Base-by-base conservation (phyloP, 1,140 invertebrate species). In the Drosophila pallidifrons region DNA sequence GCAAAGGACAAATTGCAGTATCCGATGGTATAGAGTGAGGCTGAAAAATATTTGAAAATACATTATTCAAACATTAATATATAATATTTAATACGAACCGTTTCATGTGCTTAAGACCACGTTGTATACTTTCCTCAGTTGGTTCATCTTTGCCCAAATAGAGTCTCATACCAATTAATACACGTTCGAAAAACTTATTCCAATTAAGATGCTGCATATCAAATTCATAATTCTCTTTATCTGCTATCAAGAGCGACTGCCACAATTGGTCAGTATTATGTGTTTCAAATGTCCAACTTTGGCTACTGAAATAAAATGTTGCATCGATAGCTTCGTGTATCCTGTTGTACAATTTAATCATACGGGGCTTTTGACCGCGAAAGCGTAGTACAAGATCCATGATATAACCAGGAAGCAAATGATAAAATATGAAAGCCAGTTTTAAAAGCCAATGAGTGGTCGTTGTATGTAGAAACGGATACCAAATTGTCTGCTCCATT, bases 121-220 rank as follows among this genome's bases (percentile, higher is more conserved):
- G 13, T 2, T 95, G 93, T 20, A 96, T 77, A 1, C 95, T 95
- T 52, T 86, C 68, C 10, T 52, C 16, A 0, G 93, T 94, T 1
- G 95, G 81, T 60, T 95, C 94, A 51, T 97, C 96, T 58, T 96
- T 96, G 1, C 95, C 91, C 6, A 97, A 68, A 81, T 95, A 96
- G 3, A 94, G 92, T 38, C 96, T 93, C 25, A 96, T 91, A 28
- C 96, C 96, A 76, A 92, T 83, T 1, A 95, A 92, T 67, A 95
- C 94, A 16, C 91, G 91, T 5, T 93, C 77, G 3, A 95, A 93
- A 78, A 95, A 95, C 5, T 93, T 82, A 0, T 93, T 78, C 96
- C 96, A 97, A 55, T 95, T 93, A 52, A 97, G 91, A 1, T 94
- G 92, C 0, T 90, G 90, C 68, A 97, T 94, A 76, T 95, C 95